A percentile compares a stretch with the other conserved stretches of the same genome.
Evolutionary conservation across 1,140 invertebrate genomes (phyloP).

Genomic region (Frieseomelitta varia): DNA sequence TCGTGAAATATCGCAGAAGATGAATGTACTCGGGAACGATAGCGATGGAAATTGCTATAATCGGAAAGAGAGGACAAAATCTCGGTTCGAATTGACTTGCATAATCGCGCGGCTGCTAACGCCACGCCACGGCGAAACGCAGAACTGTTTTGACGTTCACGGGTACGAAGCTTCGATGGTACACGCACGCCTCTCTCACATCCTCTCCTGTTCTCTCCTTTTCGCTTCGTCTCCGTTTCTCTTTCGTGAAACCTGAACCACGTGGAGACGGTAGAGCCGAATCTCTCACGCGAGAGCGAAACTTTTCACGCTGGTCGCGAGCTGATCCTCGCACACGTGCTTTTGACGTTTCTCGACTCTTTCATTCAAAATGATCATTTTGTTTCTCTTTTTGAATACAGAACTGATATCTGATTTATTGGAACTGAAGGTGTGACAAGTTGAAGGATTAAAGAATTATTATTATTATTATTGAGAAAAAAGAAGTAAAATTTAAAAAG

Average conservation of each 20-base stretch:
- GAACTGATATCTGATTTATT: not conserved
- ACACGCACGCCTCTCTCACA: slow-evolving; percentile 65
- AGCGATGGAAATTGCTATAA: not conserved
- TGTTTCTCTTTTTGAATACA: fast-evolving
- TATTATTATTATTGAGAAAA: too few relatives aligned
- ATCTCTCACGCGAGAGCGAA: slow-evolving; percentile 3
- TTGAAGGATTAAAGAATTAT: not conserved
- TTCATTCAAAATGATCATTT: fast-evolving
- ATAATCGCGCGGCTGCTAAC: slow-evolving; percentile 68
- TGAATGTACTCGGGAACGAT: not conserved
- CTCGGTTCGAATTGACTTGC: not conserved
- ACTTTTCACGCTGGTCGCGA: not conserved
- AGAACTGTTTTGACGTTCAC: slow-evolving; percentile 75
- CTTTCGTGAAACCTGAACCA: not conserved
- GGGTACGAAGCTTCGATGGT: slow-evolving; percentile 75
- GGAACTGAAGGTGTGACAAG: too few relatives aligned
- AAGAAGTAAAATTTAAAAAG: too few relatives aligned
- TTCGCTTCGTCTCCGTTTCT: not conserved
- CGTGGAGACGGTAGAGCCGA: slow-evolving; percentile 15
- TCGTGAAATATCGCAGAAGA: not conserved
- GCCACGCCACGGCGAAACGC: slow-evolving; percentile 74
- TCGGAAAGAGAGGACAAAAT: not conserved
- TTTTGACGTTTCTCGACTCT: slow-evolving; percentile 1
- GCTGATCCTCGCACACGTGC: not conserved
- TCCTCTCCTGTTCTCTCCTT: not conserved